Conservation (phyloP, 2,888 invertebrate genomes). For the Carpatolechia fugitivella region DNA sequence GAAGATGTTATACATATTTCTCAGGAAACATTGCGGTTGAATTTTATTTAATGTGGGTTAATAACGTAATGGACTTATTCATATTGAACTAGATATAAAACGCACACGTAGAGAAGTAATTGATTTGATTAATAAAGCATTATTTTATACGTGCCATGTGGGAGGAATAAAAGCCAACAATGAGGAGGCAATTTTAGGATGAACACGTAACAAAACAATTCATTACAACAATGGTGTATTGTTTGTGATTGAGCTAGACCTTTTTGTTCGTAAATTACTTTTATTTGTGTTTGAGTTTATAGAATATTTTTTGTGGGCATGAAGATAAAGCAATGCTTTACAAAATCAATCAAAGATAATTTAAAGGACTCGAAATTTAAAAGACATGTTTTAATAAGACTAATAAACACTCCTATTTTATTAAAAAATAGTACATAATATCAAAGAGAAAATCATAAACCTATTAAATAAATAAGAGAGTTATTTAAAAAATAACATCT, state of each 20-base stretch:
- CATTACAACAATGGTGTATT: slow-evolving; percentile 68
- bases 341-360: neutral
- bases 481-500: too few relatives aligned
- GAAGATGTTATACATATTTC: neutral
- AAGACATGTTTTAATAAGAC: too few relatives aligned
- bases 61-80: too few relatives aligned
- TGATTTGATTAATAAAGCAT: slow-evolving; percentile 44
- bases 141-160: slow-evolving; percentile 47
- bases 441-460: too few relatives aligned
- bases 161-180: slow-evolving; percentile 62
- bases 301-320: slow-evolving; percentile 45
- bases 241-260: slow-evolving; percentile 57
- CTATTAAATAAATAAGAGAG: too few relatives aligned
- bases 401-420: too few relatives aligned
- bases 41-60: too few relatives aligned
- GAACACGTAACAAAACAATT: slow-evolving; percentile 63
- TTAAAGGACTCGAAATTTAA: too few relatives aligned
- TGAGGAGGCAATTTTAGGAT: slow-evolving; percentile 57
- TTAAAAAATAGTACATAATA: too few relatives aligned
- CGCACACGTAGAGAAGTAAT: slow-evolving; percentile 22
- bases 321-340: slow-evolving; percentile 33
- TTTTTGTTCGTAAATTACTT: slow-evolving; percentile 56
- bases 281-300: slow-evolving; percentile 39
- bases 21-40: too few relatives aligned
- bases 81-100: too few relatives aligned